Evolutionary conservation across 2,888 invertebrate genomes (phyloP), one percentile per base, ranked within the genome.

Genomic region (Campoplex nolae): DNA sequence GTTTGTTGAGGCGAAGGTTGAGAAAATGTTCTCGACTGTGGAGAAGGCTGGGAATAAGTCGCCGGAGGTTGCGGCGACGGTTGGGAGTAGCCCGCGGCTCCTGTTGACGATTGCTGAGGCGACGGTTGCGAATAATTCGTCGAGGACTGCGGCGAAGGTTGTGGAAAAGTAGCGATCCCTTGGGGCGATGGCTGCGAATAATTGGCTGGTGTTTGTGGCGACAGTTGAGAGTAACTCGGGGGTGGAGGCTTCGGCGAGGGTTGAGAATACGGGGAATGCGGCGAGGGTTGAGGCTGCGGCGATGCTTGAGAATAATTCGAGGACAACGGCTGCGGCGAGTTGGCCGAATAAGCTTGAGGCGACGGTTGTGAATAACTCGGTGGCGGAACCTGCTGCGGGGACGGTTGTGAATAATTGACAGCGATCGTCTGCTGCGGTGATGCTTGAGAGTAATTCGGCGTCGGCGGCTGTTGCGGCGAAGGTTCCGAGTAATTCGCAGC

Each of bases 381-480:
- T 18, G 90, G 88, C 9, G 89, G 82, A 32, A 89, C 90, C 71
- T 82, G 88, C 71, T 90, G 90, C 0, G 92, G 91, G 16, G 92
- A 91, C 6, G 90, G 88, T 78, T 92, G 92, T 7, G 92, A 91
- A 79, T 91, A 92, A 78, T 90, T 93, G 3, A 89, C 89, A 0
- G 91, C 87, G 11, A 91, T 89, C 95, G 96, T 91, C 67, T 92
- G 95, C 68, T 93, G 93, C 16, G 94, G 92, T 4, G 93, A 93
- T 0, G 92, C 89, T 68, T 93, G 94, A 0, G 93, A 92, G 67
- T 95, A 95, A 90, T 95, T 95, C 45, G 96, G 95, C 73, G 93
- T 92, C 7, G 92, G 92, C 79, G 89, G 68, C 35, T 88, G 89
- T 70, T 93, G 93, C 0, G 93, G 93, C 3, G 94, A 94, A 3